Evolutionary conservation across 1,140 invertebrate genomes (phyloP), one percentile per base, ranked within the genome.

Genomic region (Platyura marginata): DNA sequence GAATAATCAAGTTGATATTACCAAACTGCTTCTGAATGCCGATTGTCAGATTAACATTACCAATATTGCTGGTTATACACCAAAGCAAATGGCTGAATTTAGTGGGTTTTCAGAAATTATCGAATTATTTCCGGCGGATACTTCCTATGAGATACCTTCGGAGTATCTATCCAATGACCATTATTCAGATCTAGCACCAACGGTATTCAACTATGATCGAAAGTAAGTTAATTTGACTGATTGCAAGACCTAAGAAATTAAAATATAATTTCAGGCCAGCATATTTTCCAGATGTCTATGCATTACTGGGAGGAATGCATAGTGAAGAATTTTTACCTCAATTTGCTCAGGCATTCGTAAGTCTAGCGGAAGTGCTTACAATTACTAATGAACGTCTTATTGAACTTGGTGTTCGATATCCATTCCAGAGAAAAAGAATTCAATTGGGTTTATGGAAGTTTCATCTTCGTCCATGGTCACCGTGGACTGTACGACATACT

Each of bases 21-120:
- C 67, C 9, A 52, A 63, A 48, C 44, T 58, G 20, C 49, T 70
- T 21, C 35, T 67, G 4, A 53, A 64, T 9, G 49, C 52, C 3
- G 61, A 58, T 8, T 56, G 61, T 3, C 49, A 60, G 48, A 43
- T 50, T 22, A 51, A 46, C 21, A 48, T 58, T 38, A 42, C 50
- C 16, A 67, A 70, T 50, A 48, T 52, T 11, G 57, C 63, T 36
- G 63, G 63, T 1, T 60, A 62, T 41, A 64, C 61, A 15, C 56
- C 61, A 9, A 46, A 56, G 4, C 55, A 67, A 46, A 53, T 64
- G 35, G 68, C 67, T 5, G 52, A 53, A 40, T 48, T 53, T 37
- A 57, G 62, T 50, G 58, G 57, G 21, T 60, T 56, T 40, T 49
- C 56, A 19, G 56, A 65, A 47, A 50, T 69, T 21, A 32, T 63